Conservation (phyloP, 2,797 vertebrate genomes). For the Chelon labrosus region DNA sequence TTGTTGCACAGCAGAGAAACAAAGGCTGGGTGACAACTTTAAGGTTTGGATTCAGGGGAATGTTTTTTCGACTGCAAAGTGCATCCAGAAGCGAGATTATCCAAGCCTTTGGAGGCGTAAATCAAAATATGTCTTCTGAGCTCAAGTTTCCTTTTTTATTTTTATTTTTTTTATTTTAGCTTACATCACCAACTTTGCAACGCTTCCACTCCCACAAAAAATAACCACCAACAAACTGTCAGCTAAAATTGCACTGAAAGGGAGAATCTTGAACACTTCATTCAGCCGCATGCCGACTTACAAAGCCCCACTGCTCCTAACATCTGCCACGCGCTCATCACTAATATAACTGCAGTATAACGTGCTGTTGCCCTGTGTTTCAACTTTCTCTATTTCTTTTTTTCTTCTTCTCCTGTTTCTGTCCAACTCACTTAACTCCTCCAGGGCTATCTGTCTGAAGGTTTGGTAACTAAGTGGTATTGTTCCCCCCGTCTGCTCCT, state of each 20-base stretch:
- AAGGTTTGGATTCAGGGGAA: not conserved
- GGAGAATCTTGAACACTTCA: not conserved
- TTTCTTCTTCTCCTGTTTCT: not conserved
- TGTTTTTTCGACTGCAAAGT: not conserved
- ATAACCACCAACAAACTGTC: not conserved
- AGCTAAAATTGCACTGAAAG: constrained; percentile 1
- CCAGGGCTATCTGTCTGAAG: constrained; percentile 98
- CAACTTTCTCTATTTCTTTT: constrained; percentile 10
- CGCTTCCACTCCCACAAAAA: constrained; percentile 4
- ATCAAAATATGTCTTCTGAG: constrained; percentile 23
- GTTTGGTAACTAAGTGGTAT: constrained; percentile 99
- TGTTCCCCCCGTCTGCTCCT: constrained; percentile 97
- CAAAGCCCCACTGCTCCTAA: not conserved
- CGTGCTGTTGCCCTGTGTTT: not conserved
- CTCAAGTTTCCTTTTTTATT: constrained; percentile 5
- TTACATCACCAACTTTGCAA: not conserved
- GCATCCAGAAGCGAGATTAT: not conserved
- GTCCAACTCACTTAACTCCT: constrained; percentile 13
- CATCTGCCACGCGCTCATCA: constrained; percentile 6
- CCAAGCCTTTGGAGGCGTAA: constrained; percentile 4
- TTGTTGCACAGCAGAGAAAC: constrained; percentile 39
- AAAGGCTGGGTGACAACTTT: constrained; percentile 33
- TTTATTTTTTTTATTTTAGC: not conserved
- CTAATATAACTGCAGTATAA: not conserved
- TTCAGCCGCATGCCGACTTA: constrained; percentile 8